phyloP scores from a whole-genome alignment of 2,797 vertebrate genomes.

The Poecilia gillii region DNA sequence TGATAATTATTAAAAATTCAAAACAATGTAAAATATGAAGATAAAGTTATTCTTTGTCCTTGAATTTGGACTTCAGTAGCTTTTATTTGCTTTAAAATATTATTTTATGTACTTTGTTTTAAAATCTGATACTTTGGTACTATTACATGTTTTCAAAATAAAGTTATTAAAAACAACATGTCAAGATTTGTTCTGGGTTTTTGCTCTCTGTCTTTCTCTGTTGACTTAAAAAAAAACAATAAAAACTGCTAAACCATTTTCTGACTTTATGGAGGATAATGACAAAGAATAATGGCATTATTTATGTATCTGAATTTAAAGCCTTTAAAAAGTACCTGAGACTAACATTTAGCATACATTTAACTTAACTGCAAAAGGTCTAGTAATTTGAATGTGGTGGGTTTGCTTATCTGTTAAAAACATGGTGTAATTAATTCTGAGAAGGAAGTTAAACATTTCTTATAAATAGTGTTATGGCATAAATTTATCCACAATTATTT shows the following conservation, averaged over 20 bases:
- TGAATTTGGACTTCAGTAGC: not conserved
- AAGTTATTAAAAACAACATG: slow-evolving; percentile 24
- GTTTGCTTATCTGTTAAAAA: not conserved
- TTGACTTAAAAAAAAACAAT: not conserved
- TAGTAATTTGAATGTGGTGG: not conserved
- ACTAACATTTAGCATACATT: not conserved
- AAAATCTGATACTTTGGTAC: not conserved
- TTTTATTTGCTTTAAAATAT: not conserved
- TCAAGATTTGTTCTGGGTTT: not conserved
- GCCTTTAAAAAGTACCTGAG: not conserved
- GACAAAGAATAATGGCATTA: not conserved
- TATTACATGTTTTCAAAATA: not conserved
- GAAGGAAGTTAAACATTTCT: not conserved
- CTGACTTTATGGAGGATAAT: too few species aligned
- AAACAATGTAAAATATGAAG: not conserved
- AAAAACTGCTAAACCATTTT: not conserved
- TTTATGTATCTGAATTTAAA: not conserved
- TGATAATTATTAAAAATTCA: not conserved
- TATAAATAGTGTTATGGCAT: not conserved
- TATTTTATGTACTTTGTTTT: not conserved
- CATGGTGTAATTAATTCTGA: not conserved
- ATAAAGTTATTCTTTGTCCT: not conserved
- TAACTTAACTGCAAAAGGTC: not conserved
- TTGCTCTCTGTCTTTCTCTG: not conserved
- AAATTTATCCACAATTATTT: not conserved